These are phyloP conservation scores for Thunnus albacares DNA, from an alignment of 2,797 vertebrate species.

Conservation along the genomic window DNA sequence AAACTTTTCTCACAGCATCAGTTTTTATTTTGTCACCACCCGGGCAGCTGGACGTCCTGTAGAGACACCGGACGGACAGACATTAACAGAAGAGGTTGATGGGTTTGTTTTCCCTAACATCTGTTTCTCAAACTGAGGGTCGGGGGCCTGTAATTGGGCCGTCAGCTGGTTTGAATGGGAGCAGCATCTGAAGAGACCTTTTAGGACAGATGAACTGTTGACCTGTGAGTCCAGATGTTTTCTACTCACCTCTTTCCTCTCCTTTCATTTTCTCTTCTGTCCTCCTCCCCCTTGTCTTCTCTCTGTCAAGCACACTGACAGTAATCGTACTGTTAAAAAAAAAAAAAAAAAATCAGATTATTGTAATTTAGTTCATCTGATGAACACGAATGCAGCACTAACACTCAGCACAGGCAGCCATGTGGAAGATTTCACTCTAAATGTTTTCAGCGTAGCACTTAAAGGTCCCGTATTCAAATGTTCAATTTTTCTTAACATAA, in stretches of 20 bases:
- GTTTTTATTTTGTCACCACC: too few relatives aligned
- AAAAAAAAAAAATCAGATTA: background rate
- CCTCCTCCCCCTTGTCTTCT: background rate
- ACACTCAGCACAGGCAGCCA: slow-evolving; percentile 42
- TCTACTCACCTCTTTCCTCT: background rate
- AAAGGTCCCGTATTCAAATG: slow-evolving; percentile 20
- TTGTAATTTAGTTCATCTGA: slow-evolving; percentile 45
- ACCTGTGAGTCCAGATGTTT: slow-evolving; percentile 14
- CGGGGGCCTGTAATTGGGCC: background rate
- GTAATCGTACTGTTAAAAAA: slow-evolving; percentile 28
- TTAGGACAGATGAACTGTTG: background rate
- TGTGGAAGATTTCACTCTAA: slow-evolving; percentile 3
- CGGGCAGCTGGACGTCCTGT: background rate
- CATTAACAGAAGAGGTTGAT: slow-evolving; percentile 24
- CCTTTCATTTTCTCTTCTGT: background rate
- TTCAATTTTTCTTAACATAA: background rate
- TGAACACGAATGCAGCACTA: slow-evolving; percentile 52
- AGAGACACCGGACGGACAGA: background rate
- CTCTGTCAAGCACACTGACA: slow-evolving; percentile 43
- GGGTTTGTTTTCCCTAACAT: background rate
- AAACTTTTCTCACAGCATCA: background rate
- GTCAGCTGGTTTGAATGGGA: background rate
- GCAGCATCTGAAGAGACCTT: background rate
- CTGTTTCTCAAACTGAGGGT: slow-evolving; percentile 15
- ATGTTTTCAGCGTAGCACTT: background rate